These are phyloP conservation scores for Parelbella ahira DNA, from an alignment of 2,888 invertebrate species.

Conservation along the genomic window DNA sequence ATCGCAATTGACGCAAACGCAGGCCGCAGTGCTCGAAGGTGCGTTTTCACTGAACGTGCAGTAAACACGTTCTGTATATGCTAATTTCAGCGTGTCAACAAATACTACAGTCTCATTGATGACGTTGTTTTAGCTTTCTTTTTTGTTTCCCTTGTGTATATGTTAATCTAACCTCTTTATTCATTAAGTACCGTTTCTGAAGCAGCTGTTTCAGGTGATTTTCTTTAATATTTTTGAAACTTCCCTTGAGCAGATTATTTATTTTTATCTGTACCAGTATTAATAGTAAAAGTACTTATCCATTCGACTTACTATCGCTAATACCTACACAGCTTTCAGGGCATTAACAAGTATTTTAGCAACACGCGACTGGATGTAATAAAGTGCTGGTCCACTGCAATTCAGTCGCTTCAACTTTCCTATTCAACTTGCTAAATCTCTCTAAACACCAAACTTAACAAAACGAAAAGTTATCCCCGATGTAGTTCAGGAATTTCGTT, in stretches of 20 bases:
- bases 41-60: slow-evolving; percentile 3
- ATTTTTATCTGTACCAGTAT: no score
- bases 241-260: no score
- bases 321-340: no score
- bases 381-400: slow-evolving; percentile 2
- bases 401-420: slow-evolving; percentile 29
- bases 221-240: no score
- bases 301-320: no score
- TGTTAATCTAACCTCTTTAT: no score
- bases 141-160: slow-evolving; percentile 11
- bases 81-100: slow-evolving; percentile 10
- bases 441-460: slow-evolving; percentile 32
- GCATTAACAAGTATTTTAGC: no score
- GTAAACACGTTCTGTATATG: slow-evolving; percentile 7
- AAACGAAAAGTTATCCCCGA: slow-evolving; percentile 40
- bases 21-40: neutral
- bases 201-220: no score
- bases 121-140: slow-evolving; percentile 16
- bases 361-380: no score
- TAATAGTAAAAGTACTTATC: no score
- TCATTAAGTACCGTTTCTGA: no score
- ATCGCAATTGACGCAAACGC: neutral
- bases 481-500: slow-evolving; percentile 39
- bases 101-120: slow-evolving; percentile 5
- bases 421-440: slow-evolving; percentile 28